phyloP scores from a whole-genome alignment of 2,888 invertebrate genomes.

The Nipponacmea schrenckii region DNA sequence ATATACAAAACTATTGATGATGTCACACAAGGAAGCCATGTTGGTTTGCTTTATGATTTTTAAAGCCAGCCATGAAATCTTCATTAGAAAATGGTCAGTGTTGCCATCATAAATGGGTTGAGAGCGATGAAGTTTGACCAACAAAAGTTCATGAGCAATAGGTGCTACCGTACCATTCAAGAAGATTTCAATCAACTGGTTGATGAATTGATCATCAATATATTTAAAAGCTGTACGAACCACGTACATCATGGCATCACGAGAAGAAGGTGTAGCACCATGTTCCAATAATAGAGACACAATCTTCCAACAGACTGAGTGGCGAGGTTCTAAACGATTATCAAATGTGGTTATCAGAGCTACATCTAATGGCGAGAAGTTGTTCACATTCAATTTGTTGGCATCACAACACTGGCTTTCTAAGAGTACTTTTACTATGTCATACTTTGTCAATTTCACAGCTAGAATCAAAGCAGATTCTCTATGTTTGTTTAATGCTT shows the following conservation, averaged over 20 bases:
- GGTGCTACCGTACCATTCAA: slow-evolving; percentile 41
- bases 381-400: slow-evolving; percentile 45
- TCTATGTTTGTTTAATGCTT: slow-evolving; percentile 47
- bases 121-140: slow-evolving; percentile 50
- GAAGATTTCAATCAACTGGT: slow-evolving; percentile 42
- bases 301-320: slow-evolving; percentile 53
- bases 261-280: slow-evolving; percentile 48
- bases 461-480: slow-evolving; percentile 53
- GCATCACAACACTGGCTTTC: slow-evolving; percentile 39
- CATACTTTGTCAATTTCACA: slow-evolving; percentile 45
- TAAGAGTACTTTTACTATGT: slow-evolving; percentile 47
- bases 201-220: slow-evolving; percentile 46
- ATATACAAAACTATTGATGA: slow-evolving; percentile 47
- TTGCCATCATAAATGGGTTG: slow-evolving; percentile 51
- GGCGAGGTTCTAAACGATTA: slow-evolving; percentile 48
- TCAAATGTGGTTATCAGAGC: slow-evolving; percentile 55
- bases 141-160: slow-evolving; percentile 44
- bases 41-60: slow-evolving; percentile 43
- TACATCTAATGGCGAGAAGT: slow-evolving; percentile 51
- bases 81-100: slow-evolving; percentile 47
- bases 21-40: slow-evolving; percentile 32
- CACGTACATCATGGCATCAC: slow-evolving; percentile 57
- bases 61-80: slow-evolving; percentile 45
- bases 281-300: slow-evolving; percentile 46
- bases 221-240: slow-evolving; percentile 53